A percentile compares a stretch with the other conserved stretches of the same genome.
phyloP scores from a whole-genome alignment of 2,888 invertebrate species.

The Tenthredo mesomela region DNA sequence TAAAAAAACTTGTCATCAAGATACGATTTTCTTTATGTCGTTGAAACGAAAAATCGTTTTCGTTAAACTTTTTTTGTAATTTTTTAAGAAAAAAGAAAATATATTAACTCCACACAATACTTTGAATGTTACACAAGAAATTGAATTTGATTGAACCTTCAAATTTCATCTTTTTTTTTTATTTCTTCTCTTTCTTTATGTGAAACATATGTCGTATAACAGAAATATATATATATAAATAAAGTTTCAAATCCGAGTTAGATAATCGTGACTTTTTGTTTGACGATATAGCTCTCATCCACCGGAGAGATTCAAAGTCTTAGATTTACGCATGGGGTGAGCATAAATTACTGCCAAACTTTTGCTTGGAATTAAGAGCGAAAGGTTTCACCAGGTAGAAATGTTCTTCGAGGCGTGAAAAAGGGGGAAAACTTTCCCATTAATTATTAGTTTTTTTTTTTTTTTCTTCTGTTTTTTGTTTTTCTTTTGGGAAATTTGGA shows the following conservation, averaged over 20 bases:
- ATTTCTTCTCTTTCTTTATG: background rate
- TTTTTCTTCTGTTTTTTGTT: too few relatives aligned
- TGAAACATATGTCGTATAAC: background rate
- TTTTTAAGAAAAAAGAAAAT: too few relatives aligned
- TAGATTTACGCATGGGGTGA: constrained; percentile 13
- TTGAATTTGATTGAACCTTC: too few relatives aligned
- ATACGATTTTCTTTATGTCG: too few relatives aligned
- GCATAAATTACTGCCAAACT: constrained; percentile 36
- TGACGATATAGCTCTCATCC: background rate
- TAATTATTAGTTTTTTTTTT: constrained; percentile 15
- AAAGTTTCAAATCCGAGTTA: background rate
- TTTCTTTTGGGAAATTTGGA: background rate
- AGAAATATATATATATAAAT: background rate
- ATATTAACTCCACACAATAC: too few relatives aligned
- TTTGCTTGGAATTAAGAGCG: background rate
- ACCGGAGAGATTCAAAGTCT: background rate
- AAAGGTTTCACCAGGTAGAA: constrained; percentile 10
- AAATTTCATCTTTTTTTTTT: too few relatives aligned
- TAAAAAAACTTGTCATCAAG: background rate
- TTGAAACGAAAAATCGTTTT: too few relatives aligned
- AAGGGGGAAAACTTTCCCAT: constrained; percentile 23
- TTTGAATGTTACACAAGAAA: too few relatives aligned
- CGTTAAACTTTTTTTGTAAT: too few relatives aligned
- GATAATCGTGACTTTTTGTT: background rate
- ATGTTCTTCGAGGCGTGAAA: background rate